A percentile compares a stretch with the other conserved stretches of the same genome.
Conservation (phyloP, 2,888 invertebrate genomes). For the Tinea semifulvella region DNA sequence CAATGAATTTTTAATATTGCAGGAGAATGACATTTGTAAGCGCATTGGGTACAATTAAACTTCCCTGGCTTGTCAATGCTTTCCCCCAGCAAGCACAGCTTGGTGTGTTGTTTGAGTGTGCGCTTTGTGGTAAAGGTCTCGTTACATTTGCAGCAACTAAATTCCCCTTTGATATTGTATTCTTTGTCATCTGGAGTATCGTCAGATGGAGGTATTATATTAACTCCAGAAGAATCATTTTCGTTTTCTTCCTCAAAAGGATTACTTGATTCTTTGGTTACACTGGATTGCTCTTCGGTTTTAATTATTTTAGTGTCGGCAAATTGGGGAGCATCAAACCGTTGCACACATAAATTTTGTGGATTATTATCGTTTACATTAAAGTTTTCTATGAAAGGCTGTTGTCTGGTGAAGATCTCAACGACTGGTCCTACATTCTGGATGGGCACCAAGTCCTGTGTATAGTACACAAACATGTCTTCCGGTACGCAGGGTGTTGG, state of each 20-base stretch:
- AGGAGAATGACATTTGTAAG: slow-evolving; percentile 57
- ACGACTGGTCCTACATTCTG: no score
- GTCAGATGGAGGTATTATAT: slow-evolving; percentile 42
- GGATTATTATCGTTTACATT: slow-evolving; percentile 30
- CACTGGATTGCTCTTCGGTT: slow-evolving; percentile 25
- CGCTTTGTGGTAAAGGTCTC: slow-evolving; percentile 47
- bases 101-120: neutral
- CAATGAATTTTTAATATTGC: slow-evolving; percentile 61
- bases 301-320: neutral
- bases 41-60: slow-evolving; percentile 48
- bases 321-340: no score
- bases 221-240: slow-evolving; percentile 29
- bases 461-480: no score
- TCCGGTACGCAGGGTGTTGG: no score
- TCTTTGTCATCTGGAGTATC: slow-evolving; percentile 28
- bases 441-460: no score
- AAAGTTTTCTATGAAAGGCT: slow-evolving; percentile 41
- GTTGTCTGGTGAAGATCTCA: slow-evolving; percentile 39
- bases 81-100: slow-evolving; percentile 33
- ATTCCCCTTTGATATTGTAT: slow-evolving; percentile 37
- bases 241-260: slow-evolving; percentile 26
- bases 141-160: slow-evolving; percentile 47
- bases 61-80: slow-evolving; percentile 32
- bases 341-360: slow-evolving; percentile 48
- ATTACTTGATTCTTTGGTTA: slow-evolving; percentile 17